Base-by-base conservation (phyloP, 2,797 vertebrate species). In the Labeo calbasu region DNA sequence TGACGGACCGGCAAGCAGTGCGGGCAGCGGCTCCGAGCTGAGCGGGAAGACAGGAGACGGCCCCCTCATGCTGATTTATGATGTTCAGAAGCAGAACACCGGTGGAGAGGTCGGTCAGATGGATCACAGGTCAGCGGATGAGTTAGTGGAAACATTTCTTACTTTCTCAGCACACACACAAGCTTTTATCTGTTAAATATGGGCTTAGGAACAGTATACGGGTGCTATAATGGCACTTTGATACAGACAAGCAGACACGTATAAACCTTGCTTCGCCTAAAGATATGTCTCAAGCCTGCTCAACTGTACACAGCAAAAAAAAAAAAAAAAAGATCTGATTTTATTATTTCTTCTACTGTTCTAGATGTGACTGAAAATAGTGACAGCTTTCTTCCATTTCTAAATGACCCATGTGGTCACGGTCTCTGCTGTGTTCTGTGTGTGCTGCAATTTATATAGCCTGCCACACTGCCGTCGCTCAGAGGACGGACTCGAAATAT, bases 61-160 rank as follows among this genome's bases (percentile, higher is more conserved):
- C 9, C 87, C 92, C 80, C 88, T 92, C 92, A 88, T 19, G 55
- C 53, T 88, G 92, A 93, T 89, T 89, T 90, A 94, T 92, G 85
- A 91, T 89, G 86, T 88, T 84, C 71, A 84, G 17, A n/a, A 86
- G 87, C 69, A 85, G 88, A 87, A 84, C 50, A 51, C 88, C 83
- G 89, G 84, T 85, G 79, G 46, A 77, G 46, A 61, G 61, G 82
- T 88, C 93, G 90, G 92, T 93, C 91, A 92, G 84, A 78, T 50
- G 59, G 70, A 11, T 43, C 70, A 85, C 25, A 66, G 57, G 70
- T 77, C 79, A 85, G 12, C 19, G 36, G 68, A 73, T 66, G 53
- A 65, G 48, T 70, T 55, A 72, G 46, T 59, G 53, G 68, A 53
- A 57, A 71, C 25, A 72, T 11, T 68, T 59, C 71, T 71, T 40